These are phyloP conservation scores for Asobara japonica DNA, from an alignment of 1,140 invertebrate genomes.

Conservation along the genomic window DNA sequence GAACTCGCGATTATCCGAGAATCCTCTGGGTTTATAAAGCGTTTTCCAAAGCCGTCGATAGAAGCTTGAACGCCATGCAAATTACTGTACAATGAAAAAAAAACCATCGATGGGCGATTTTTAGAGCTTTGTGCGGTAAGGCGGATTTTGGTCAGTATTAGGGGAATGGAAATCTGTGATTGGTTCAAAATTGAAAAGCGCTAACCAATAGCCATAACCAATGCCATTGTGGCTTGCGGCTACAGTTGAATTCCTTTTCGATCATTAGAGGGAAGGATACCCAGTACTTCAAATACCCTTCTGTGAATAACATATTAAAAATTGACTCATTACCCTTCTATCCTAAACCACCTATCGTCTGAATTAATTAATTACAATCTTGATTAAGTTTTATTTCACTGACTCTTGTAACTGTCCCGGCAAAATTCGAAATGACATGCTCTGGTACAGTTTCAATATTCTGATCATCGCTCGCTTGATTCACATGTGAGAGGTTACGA, in stretches of 20 bases:
- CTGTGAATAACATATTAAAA: too few relatives aligned
- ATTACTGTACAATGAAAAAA: constrained; percentile 11
- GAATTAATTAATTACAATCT: too few relatives aligned
- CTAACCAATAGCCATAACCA: background rate
- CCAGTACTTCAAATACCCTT: too few relatives aligned
- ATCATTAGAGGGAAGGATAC: too few relatives aligned
- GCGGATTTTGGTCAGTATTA: background rate
- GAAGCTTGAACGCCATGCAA: background rate
- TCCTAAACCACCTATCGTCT: too few relatives aligned
- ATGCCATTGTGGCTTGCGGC: background rate
- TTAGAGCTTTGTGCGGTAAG: background rate
- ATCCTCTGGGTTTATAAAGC: constrained; percentile 22
- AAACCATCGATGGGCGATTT: background rate
- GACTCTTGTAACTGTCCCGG: too few relatives aligned
- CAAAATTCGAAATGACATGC: too few relatives aligned
- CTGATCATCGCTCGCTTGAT: too few relatives aligned
- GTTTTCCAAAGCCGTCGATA: constrained; percentile 25
- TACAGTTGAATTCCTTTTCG: background rate
- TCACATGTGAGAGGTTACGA: too few relatives aligned
- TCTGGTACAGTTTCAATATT: too few relatives aligned
- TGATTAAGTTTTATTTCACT: too few relatives aligned
- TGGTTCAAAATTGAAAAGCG: background rate
- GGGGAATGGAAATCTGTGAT: background rate
- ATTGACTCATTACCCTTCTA: too few relatives aligned
- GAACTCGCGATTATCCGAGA: constrained; percentile 26